Percentiles rank a stretch among this genome's conserved stretches.
Evolutionary conservation across 1,140 invertebrate genomes (phyloP).

Genomic region (Araneus ventricosus): DNA sequence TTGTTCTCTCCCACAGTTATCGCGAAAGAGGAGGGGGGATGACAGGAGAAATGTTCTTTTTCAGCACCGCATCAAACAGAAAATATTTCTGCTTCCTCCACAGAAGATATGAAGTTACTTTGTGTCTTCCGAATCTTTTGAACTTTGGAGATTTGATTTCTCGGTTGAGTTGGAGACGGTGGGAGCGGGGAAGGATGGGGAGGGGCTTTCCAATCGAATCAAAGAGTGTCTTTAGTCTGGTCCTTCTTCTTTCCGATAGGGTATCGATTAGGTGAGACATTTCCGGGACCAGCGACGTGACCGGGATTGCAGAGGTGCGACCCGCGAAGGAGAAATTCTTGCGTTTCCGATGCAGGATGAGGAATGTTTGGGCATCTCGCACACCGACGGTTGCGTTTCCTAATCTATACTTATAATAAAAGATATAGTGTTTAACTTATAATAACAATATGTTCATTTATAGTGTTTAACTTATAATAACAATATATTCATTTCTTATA

Average conservation of each 20-base stretch:
- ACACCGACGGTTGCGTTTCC: no score
- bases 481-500: no score
- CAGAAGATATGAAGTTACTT: background rate
- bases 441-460: no score
- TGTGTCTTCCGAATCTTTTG: background rate
- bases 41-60: background rate
- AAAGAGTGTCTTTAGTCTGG: background rate
- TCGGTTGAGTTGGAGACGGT: background rate
- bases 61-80: background rate
- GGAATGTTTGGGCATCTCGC: no score
- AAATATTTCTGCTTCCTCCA: slow-evolving; percentile 6
- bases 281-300: background rate
- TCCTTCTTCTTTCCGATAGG: background rate
- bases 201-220: background rate
- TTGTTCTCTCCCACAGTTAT: background rate
- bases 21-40: background rate
- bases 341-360: background rate
- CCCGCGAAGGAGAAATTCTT: background rate
- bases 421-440: no score
- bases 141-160: slow-evolving; percentile 16
- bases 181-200: background rate
- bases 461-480: no score
- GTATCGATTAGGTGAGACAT: slow-evolving; percentile 11
- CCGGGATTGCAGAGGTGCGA: background rate
- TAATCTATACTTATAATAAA: no score